Conservation (phyloP, 2,888 invertebrate species). For the Melinopterus prodromus region DNA sequence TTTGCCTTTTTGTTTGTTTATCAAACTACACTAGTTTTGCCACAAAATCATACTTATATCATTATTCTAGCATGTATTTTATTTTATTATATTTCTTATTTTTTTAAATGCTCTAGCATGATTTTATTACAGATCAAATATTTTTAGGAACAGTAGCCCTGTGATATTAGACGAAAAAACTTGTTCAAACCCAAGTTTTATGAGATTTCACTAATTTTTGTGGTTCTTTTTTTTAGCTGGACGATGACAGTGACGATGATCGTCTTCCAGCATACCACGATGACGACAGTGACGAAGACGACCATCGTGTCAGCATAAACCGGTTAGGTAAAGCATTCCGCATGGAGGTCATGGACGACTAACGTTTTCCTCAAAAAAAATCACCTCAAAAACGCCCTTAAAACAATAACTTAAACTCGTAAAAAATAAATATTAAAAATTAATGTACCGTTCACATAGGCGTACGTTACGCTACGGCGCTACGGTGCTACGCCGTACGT, state of each 20-base stretch:
- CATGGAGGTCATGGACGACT: constrained; percentile 57
- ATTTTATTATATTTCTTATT: no score
- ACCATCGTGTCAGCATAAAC: constrained; percentile 46
- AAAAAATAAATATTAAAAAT: constrained; percentile 12
- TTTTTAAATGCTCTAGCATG: no score
- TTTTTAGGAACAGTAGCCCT: no score
- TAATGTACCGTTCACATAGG: constrained; percentile 15
- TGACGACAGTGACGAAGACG: constrained; percentile 52
- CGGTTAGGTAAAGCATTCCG: constrained; percentile 54
- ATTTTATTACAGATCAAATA: no score
- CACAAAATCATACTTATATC: no score
- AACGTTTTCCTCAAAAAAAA: constrained; percentile 31
- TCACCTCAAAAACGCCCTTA: background rate
- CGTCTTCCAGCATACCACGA: constrained; percentile 54
- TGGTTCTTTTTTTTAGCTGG: constrained; percentile 40
- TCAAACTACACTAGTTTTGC: no score
- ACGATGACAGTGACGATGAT: constrained; percentile 53
- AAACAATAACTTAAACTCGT: background rate
- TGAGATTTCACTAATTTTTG: background rate
- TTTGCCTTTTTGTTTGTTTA: no score
- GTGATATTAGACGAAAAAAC: no score
- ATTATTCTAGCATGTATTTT: no score
- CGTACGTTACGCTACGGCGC: no score
- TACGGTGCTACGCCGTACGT: no score
- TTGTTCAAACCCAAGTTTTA: background rate